These are phyloP conservation scores for Ooceraea biroi DNA, from an alignment of 1,140 invertebrate genomes.

Conservation along the genomic window DNA sequence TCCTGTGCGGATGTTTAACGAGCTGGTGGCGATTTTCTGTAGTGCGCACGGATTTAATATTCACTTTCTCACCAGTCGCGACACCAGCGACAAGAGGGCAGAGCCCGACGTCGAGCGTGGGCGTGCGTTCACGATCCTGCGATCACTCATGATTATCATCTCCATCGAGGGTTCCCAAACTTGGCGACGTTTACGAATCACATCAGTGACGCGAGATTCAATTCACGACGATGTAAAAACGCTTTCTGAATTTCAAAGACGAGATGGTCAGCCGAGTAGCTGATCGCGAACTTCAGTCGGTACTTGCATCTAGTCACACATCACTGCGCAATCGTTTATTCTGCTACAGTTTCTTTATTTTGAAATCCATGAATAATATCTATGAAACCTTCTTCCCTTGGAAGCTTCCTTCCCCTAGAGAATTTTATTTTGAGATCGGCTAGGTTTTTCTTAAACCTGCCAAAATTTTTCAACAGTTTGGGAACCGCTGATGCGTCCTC, in stretches of 20 bases:
- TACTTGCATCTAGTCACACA: no score
- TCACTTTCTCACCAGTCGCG: slow-evolving; percentile 33
- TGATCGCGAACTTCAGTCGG: no score
- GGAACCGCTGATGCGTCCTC: slow-evolving; percentile 23
- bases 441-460: no score
- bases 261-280: no score
- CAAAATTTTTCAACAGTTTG: not conserved
- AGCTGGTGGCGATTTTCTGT: slow-evolving; percentile 15
- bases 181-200: not conserved
- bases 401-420: no score
- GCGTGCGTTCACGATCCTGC: slow-evolving; percentile 14
- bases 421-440: no score
- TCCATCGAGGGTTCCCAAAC: not conserved
- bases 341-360: no score
- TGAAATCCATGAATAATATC: no score
- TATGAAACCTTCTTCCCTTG: no score
- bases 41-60: slow-evolving; percentile 2
- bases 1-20: slow-evolving; percentile 20
- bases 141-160: slow-evolving; percentile 30
- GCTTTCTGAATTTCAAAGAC: not conserved
- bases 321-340: no score
- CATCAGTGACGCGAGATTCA: no score
- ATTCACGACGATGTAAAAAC: not conserved
- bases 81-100: not conserved
- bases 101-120: not conserved